Conservation (phyloP, 2,797 vertebrate genomes). For the Diglossa cyanea region DNA sequence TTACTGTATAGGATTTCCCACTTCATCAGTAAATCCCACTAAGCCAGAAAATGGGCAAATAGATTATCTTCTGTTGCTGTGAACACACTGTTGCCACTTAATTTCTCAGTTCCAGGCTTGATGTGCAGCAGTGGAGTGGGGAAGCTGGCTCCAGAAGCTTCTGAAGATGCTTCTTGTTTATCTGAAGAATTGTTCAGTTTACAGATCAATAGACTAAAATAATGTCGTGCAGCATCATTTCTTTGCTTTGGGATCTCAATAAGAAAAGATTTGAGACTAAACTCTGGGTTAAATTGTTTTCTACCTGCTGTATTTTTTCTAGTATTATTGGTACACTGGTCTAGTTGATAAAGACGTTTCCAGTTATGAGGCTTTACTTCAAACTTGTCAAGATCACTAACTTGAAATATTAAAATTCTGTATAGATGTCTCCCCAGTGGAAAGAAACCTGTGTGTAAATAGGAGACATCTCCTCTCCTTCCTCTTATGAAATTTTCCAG, state of each 20-base stretch:
- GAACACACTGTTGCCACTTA: neutral
- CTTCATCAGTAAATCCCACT: neutral
- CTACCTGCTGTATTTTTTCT: neutral
- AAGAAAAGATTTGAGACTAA: neutral
- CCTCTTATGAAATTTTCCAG: neutral
- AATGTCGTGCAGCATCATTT: neutral
- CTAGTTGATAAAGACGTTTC: neutral
- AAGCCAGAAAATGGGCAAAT: neutral
- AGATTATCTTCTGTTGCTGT: neutral
- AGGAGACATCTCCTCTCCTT: neutral
- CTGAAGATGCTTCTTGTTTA: neutral
- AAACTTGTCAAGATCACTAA: neutral
- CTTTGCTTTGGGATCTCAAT: neutral
- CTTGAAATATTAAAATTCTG: neutral
- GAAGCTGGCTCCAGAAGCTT: neutral
- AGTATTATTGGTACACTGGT: neutral
- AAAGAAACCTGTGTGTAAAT: neutral
- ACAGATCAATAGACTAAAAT: neutral
- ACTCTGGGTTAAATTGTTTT: neutral
- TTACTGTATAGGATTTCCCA: neutral
- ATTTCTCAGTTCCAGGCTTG: neutral
- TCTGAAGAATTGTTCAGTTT: neutral
- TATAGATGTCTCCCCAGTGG: fast-evolving
- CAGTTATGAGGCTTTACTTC: neutral
- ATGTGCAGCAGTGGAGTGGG: neutral